phyloP scores from a whole-genome alignment of 2,797 vertebrate species.

The Choloepus didactylus region DNA sequence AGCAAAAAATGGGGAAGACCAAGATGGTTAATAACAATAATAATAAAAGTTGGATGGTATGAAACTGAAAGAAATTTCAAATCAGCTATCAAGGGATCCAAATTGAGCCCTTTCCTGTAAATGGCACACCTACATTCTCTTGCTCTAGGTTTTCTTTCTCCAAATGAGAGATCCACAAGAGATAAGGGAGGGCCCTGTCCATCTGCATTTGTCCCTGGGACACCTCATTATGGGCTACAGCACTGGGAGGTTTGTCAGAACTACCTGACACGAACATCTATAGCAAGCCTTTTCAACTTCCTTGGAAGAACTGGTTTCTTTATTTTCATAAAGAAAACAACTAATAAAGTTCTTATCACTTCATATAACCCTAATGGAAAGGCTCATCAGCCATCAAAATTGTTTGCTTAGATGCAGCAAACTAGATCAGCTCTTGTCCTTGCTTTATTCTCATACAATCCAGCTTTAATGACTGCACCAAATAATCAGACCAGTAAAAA shows the following conservation, averaged over 20 bases:
- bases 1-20: background rate
- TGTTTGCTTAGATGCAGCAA: slow-evolving; percentile 61
- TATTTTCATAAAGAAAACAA: slow-evolving; percentile 83
- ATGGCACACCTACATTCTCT: background rate
- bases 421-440: slow-evolving; percentile 79
- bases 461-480: slow-evolving; percentile 84
- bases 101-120: background rate
- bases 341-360: slow-evolving; percentile 73
- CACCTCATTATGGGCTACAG: background rate
- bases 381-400: slow-evolving; percentile 66
- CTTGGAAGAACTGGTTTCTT: slow-evolving; percentile 77
- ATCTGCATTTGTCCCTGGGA: background rate
- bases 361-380: slow-evolving; percentile 64
- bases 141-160: background rate
- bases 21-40: background rate
- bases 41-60: background rate
- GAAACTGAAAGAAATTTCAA: slow-evolving; percentile 13
- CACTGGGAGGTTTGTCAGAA: slow-evolving; percentile 26
- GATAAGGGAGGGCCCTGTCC: background rate
- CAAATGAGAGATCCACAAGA: accelerated
- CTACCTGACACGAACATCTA: slow-evolving; percentile 32
- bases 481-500: slow-evolving; percentile 84
- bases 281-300: slow-evolving; percentile 73
- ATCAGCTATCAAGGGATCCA: background rate
- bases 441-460: slow-evolving; percentile 71